Conservation (phyloP, 2,113 vertebrate species). For the Lonchura striata region DNA sequence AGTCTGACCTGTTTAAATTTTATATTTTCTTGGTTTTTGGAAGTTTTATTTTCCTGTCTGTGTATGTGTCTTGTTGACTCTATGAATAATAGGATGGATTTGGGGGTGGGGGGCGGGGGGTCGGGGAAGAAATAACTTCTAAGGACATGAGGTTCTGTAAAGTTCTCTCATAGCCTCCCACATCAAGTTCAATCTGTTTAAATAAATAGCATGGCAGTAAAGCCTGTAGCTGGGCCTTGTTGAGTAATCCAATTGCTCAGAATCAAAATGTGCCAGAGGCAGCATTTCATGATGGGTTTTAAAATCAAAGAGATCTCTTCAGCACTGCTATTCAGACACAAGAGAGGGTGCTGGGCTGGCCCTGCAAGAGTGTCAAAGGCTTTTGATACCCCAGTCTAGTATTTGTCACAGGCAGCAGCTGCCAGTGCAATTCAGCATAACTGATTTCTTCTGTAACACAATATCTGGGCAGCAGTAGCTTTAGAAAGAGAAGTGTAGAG, state of each 20-base stretch:
- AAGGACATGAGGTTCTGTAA: background rate
- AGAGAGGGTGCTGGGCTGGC: background rate
- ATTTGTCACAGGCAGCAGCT: background rate
- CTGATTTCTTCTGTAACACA: background rate
- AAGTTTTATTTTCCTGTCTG: background rate
- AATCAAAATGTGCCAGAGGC: background rate
- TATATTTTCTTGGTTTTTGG: background rate
- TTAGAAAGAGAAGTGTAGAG: background rate
- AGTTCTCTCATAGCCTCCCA: background rate
- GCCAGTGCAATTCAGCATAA: fast-evolving
- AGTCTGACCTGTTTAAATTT: background rate
- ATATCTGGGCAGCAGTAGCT: background rate
- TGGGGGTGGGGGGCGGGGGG: no score
- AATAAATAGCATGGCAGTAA: background rate
- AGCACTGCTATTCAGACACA: background rate
- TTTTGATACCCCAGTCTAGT: background rate
- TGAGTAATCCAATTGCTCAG: background rate
- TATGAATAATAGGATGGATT: background rate
- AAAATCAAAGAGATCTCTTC: conserved; percentile 21
- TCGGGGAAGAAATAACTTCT: background rate
- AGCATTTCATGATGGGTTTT: conserved; percentile 22
- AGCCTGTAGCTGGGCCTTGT: background rate
- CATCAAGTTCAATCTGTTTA: background rate
- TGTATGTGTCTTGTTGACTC: background rate
- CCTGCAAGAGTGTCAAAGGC: background rate